These are phyloP conservation scores for Serinus canaria DNA, from an alignment of 2,113 vertebrate species.

Conservation along the genomic window DNA sequence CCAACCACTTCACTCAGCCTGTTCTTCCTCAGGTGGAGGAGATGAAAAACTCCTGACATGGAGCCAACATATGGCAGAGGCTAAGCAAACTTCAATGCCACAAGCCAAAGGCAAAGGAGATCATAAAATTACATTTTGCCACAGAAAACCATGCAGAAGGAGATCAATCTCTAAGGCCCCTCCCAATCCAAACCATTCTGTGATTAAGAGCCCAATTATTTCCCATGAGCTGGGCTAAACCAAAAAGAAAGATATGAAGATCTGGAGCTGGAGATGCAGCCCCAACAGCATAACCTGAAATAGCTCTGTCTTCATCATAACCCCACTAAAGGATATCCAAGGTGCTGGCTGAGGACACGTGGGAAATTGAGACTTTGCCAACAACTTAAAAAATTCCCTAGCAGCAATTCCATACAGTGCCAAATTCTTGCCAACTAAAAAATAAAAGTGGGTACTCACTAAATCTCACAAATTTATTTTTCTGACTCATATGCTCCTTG, in stretches of 20 bases:
- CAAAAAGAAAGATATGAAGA: background rate
- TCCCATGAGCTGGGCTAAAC: background rate
- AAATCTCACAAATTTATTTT: background rate
- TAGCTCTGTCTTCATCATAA: background rate
- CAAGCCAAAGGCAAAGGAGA: background rate
- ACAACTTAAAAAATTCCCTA: background rate
- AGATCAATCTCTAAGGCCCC: background rate
- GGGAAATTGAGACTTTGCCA: background rate
- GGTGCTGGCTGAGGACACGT: background rate
- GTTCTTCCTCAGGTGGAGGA: background rate
- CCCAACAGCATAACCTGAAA: background rate
- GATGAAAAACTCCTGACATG: rapidly evolving
- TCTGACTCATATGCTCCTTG: background rate
- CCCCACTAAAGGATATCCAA: background rate
- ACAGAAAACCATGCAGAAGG: background rate
- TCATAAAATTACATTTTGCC: background rate
- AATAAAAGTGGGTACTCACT: background rate
- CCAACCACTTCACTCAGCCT: background rate
- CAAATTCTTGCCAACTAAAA: background rate
- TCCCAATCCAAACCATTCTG: background rate
- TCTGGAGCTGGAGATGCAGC: background rate
- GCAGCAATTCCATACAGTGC: rapidly evolving
- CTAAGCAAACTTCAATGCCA: background rate
- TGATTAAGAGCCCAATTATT: background rate
- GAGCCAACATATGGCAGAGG: rapidly evolving